Percentiles rank a stretch among this genome's conserved stretches.
Conservation (phyloP, 2,113 vertebrate genomes). For the Sorex araneus region DNA sequence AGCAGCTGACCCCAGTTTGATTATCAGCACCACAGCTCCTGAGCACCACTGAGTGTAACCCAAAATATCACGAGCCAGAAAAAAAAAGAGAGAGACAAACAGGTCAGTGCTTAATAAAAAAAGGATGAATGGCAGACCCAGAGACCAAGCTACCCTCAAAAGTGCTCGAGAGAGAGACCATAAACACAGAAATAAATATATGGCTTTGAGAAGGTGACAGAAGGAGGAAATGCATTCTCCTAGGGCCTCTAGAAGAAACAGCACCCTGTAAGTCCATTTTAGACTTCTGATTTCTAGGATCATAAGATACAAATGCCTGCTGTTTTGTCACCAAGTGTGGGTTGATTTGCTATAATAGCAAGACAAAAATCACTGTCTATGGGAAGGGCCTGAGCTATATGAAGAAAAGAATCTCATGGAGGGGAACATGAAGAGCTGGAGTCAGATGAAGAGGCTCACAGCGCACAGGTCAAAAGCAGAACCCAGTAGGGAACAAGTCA, state of each 20-base stretch:
- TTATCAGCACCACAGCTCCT: too few relatives aligned
- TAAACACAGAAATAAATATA: background rate
- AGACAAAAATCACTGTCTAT: background rate
- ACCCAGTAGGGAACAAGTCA: background rate
- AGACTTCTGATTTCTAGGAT: background rate
- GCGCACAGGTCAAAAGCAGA: background rate
- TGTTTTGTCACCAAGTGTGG: background rate
- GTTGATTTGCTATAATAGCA: background rate
- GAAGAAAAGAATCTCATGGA: background rate
- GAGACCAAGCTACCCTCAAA: background rate
- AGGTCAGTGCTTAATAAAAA: too few relatives aligned
- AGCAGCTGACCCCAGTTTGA: too few relatives aligned
- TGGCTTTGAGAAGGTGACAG: background rate
- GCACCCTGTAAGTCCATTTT: background rate
- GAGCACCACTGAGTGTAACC: too few relatives aligned
- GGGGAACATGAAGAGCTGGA: background rate
- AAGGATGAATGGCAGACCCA: background rate
- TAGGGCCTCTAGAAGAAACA: background rate
- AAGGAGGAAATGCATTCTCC: background rate
- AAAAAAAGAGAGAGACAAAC: background rate
- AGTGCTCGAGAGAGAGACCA: background rate
- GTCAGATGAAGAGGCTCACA: background rate
- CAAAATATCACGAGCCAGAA: background rate
- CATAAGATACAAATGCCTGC: background rate
- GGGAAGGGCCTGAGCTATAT: background rate